Evolutionary conservation across 2,888 invertebrate species (phyloP).

Genomic region (Dasysyrphus albostriatus): DNA sequence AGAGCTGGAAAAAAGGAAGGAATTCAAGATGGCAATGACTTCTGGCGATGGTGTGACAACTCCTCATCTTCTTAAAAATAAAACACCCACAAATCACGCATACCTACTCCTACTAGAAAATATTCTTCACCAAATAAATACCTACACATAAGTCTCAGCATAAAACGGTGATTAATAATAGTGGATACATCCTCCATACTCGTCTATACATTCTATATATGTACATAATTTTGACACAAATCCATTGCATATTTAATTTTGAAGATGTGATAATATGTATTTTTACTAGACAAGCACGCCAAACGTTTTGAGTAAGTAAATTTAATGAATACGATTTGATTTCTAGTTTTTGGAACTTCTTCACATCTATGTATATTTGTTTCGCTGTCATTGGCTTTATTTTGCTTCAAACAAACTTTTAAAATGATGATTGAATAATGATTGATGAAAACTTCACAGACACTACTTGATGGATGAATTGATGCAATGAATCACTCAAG

Average conservation of each 20-base stretch:
- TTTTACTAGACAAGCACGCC: background rate
- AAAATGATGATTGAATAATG: conserved; percentile 48
- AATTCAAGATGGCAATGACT: conserved; percentile 72
- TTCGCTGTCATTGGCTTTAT: background rate
- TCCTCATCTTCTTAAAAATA: background rate
- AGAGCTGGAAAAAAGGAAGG: conserved; percentile 54
- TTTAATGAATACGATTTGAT: background rate
- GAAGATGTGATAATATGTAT: background rate
- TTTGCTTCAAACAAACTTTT: background rate
- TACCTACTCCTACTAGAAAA: conserved; percentile 3
- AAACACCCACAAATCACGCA: background rate
- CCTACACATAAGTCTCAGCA: background rate
- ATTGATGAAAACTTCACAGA: conserved; percentile 41
- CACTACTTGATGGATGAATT: background rate
- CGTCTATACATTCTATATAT: background rate
- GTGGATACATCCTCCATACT: conserved; percentile 13
- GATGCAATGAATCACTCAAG: conserved; percentile 5
- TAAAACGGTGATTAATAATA: conserved; percentile 23
- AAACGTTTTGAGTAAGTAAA: background rate
- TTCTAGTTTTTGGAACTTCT: background rate
- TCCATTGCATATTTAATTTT: conserved; percentile 47
- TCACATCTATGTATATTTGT: background rate
- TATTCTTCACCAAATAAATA: conserved; percentile 19
- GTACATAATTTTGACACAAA: conserved; percentile 43
- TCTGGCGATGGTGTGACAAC: conserved; percentile 56